Percentiles rank a stretch among this genome's conserved stretches.
phyloP scores from a whole-genome alignment of 2,113 vertebrate species.

The Heterocephalus glaber region DNA sequence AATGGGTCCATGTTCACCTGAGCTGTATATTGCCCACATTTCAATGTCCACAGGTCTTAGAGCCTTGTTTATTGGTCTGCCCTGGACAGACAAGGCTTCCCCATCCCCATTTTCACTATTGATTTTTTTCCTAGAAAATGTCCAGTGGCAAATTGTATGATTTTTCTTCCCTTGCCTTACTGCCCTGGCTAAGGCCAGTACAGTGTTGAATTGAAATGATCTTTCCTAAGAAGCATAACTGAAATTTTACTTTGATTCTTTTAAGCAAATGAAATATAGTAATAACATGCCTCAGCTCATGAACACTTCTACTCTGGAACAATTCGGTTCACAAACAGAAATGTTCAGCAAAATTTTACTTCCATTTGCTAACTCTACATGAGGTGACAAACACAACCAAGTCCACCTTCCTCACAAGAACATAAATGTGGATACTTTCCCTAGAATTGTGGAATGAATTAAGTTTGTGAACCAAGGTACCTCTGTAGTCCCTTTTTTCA shows the following conservation, averaged over 20 bases:
- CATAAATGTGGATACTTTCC: not conserved
- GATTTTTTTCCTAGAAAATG: too few species aligned
- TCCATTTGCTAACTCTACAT: not conserved
- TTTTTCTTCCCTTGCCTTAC: not conserved
- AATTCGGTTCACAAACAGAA: not conserved
- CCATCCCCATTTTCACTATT: not conserved
- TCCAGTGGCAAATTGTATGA: not conserved
- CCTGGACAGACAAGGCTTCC: not conserved
- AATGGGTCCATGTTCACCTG: not conserved
- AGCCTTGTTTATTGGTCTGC: not conserved
- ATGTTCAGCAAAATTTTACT: too few species aligned
- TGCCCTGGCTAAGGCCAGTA: not conserved
- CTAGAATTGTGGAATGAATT: not conserved
- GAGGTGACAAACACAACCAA: not conserved
- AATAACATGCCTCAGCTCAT: not conserved
- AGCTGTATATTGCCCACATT: not conserved
- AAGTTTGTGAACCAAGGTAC: not conserved
- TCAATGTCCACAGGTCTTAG: not conserved
- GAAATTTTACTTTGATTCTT: slow-evolving; percentile 42
- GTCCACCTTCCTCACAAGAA: not conserved
- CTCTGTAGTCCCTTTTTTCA: not conserved
- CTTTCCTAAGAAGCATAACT: not conserved
- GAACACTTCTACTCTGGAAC: not conserved
- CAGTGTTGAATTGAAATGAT: not conserved
- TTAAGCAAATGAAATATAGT: not conserved